These are phyloP conservation scores for Balearica regulorum DNA, from an alignment of 2,797 vertebrate genomes.

Conservation along the genomic window DNA sequence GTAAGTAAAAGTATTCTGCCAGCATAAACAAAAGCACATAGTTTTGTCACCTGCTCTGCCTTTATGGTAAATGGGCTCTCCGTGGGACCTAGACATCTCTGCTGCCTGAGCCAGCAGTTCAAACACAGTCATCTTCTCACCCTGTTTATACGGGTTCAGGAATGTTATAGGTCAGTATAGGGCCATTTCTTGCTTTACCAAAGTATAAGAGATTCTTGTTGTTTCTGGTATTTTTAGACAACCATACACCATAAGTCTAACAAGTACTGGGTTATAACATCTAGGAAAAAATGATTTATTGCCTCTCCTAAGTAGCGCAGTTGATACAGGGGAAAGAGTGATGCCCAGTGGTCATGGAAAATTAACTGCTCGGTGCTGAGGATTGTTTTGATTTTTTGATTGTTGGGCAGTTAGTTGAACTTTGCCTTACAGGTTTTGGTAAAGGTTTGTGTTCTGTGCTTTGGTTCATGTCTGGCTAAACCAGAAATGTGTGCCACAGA, in stretches of 20 bases:
- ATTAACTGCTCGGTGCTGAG: not conserved
- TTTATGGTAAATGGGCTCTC: not conserved
- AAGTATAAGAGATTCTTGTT: not conserved
- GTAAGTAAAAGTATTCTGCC: constrained; percentile 27
- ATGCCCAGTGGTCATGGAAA: not conserved
- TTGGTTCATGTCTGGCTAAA: not conserved
- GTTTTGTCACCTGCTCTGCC: constrained; percentile 37
- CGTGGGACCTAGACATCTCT: not conserved
- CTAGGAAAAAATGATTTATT: not conserved
- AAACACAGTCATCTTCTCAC: not conserved
- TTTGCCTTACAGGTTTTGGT: not conserved
- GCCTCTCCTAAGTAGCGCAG: not conserved
- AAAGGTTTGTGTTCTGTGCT: not conserved
- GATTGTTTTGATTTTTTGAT: not conserved
- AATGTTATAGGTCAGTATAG: not conserved
- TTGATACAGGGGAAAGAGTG: not conserved
- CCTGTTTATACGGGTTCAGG: not conserved
- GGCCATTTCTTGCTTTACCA: not conserved
- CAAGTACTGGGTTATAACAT: not conserved
- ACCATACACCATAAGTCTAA: not conserved
- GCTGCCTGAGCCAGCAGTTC: constrained; percentile 2
- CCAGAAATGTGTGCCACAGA: not conserved
- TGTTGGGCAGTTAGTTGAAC: not conserved
- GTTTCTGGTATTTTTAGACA: not conserved
- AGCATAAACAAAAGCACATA: constrained; percentile 40